Evolutionary conservation across 2,888 invertebrate genomes (phyloP), one percentile per base, ranked within the genome.

Genomic region (Diloba caeruleocephala): DNA sequence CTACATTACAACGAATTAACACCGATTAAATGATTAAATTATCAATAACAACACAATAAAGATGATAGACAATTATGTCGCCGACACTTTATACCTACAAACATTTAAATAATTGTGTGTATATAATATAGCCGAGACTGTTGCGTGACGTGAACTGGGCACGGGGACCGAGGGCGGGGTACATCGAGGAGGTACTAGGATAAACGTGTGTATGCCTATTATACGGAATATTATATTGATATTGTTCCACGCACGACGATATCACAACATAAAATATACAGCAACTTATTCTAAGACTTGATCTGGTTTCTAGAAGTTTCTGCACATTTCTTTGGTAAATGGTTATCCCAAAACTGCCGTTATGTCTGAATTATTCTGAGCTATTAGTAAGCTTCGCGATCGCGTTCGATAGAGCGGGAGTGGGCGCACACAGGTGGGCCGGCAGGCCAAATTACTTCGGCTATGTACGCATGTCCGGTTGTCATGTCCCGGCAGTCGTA

Each of bases 41-140:
- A 71, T 65, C 46, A 33, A 45, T 36, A 71, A 63, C 38, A 33
- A 50, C 71, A 66, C 46, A 63, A 55, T 44, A 51, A 62, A 34
- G 54, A 70, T 50, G 54, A 70, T 46, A 43, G 49, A 55, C 46
- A 61, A 53, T 36, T 15, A 49, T 32, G 32, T 51, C 44, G 50
- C 44, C 54, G 53, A 56, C 66, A 73, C 58, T 70, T 69, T 69
- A 67, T 64, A 54, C 45, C 57, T 71, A 70, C 54, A 46, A n/a
- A 71, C 54, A 60, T 61, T 53, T 61, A 74, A 68, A 70, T 52
- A 67, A 63, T 55, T 36, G 42, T 53, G 54, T 52, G 61, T 60
- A 54, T 50, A 62, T 54, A 55, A 56, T 42, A 75, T 79, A 74
- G 73, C 80, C 86, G 89, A 87, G 89, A 83, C 87, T 89, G 88